Evolutionary conservation across 2,888 invertebrate genomes (phyloP).

Genomic region (Scelioninae gen. 1): DNA sequence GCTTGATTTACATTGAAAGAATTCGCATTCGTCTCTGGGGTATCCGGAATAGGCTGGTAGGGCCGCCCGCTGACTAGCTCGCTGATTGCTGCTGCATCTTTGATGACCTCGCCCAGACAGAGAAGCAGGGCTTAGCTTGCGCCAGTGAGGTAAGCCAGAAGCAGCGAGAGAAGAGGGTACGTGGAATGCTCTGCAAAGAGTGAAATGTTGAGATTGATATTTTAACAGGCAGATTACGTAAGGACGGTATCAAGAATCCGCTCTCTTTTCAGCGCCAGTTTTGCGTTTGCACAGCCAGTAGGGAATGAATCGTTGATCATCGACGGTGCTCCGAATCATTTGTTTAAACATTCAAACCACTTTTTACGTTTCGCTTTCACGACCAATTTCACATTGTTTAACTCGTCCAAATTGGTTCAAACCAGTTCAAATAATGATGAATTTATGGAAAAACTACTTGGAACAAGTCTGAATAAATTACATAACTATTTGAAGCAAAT

Average conservation of each 20-base stretch:
- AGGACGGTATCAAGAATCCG: constrained; percentile 73
- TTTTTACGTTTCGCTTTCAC: background rate
- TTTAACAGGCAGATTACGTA: constrained; percentile 83
- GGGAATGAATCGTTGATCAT: constrained; percentile 57
- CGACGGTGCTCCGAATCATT: constrained; percentile 47
- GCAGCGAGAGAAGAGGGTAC: constrained; percentile 72
- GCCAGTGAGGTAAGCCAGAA: constrained; percentile 55
- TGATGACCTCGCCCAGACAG: constrained; percentile 84
- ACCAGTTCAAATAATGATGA: no score
- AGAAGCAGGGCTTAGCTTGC: constrained; percentile 71
- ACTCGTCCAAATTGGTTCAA: no score
- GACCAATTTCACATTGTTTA: constrained; percentile 2
- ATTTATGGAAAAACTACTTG: no score
- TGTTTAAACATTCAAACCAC: constrained; percentile 49
- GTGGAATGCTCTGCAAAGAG: constrained; percentile 81
- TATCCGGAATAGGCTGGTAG: constrained; percentile 74
- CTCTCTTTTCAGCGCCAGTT: constrained; percentile 34
- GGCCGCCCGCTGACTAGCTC: constrained; percentile 81
- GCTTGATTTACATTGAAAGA: no score
- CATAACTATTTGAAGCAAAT: no score
- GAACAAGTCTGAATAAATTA: no score
- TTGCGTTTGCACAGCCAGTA: constrained; percentile 40
- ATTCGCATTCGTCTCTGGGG: no score
- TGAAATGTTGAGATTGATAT: constrained; percentile 83
- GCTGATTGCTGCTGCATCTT: constrained; percentile 84